A percentile compares a stretch with the other conserved stretches of the same genome.
Evolutionary conservation across 2,888 invertebrate genomes (phyloP).

Genomic region (Nemurella pictetii): DNA sequence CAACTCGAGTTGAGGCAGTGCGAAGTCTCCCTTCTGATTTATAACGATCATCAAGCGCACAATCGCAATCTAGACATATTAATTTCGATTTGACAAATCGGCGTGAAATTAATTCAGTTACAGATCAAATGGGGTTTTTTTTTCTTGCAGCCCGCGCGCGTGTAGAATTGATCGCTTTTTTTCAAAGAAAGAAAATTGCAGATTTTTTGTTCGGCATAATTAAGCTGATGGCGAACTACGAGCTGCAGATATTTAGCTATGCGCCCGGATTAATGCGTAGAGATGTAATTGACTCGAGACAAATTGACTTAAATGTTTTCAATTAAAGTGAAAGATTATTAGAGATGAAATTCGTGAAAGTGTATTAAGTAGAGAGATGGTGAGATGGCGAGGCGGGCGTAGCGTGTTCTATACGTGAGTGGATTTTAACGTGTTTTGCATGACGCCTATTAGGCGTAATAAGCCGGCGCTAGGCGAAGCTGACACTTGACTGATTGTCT

Average conservation of each 20-base stretch:
- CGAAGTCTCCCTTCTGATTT: neutral
- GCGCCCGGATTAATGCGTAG: neutral
- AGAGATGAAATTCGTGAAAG: neutral
- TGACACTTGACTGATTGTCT: neutral
- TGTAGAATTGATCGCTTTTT: neutral
- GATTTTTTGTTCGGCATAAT: neutral
- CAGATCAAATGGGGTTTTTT: neutral
- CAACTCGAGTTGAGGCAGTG: too few relatives aligned
- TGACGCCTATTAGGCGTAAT: neutral
- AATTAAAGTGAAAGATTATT: constrained; percentile 12
- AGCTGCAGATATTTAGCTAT: neutral
- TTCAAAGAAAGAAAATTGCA: neutral
- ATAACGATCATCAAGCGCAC: neutral
- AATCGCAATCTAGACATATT: neutral
- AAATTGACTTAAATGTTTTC: constrained; percentile 9
- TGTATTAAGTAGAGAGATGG: neutral
- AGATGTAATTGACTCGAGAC: neutral
- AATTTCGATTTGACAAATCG: neutral
- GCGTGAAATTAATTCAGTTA: neutral
- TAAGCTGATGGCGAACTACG: neutral
- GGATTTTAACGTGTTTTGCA: neutral
- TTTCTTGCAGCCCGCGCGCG: neutral
- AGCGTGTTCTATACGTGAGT: neutral
- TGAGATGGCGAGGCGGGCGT: neutral
- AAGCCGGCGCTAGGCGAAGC: neutral